These are phyloP conservation scores for Hemibagrus guttatus DNA, from an alignment of 2,797 vertebrate species.

Conservation along the genomic window DNA sequence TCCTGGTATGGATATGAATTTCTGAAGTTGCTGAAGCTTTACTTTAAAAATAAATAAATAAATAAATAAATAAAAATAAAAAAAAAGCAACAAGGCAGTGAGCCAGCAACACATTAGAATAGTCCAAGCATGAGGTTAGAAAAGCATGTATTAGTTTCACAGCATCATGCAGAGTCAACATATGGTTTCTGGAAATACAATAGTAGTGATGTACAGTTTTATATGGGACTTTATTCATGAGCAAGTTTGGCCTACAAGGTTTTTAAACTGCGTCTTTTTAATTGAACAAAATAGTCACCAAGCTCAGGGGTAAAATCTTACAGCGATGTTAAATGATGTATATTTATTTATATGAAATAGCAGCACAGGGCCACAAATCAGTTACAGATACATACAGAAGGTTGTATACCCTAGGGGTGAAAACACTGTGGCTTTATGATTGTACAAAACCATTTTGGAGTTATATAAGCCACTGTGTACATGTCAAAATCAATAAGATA, in stretches of 20 bases:
- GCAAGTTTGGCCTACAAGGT: not conserved
- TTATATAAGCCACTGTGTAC: slow-evolving; percentile 8
- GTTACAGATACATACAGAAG: not conserved
- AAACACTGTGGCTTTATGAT: not conserved
- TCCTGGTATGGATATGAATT: not conserved
- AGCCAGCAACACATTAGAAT: slow-evolving; percentile 2
- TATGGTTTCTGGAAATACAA: slow-evolving; percentile 11
- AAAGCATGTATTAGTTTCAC: not conserved
- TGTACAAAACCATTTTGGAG: not conserved
- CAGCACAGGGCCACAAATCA: not conserved
- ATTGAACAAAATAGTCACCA: not conserved
- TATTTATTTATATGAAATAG: no score
- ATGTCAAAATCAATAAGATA: slow-evolving; percentile 19
- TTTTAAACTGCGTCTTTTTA: not conserved
- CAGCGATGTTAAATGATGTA: not conserved
- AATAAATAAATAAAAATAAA: not conserved
- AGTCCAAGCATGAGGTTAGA: slow-evolving; percentile 12
- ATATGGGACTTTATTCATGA: not conserved
- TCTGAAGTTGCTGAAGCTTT: not conserved
- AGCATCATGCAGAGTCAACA: slow-evolving; percentile 12
- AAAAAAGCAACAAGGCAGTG: not conserved
- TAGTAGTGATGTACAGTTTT: not conserved
- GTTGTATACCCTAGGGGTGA: not conserved
- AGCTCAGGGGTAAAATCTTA: not conserved
- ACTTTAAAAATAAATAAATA: not conserved